Evolutionary conservation across 2,888 invertebrate genomes (phyloP).

Genomic region (Lomographa bimaculata): DNA sequence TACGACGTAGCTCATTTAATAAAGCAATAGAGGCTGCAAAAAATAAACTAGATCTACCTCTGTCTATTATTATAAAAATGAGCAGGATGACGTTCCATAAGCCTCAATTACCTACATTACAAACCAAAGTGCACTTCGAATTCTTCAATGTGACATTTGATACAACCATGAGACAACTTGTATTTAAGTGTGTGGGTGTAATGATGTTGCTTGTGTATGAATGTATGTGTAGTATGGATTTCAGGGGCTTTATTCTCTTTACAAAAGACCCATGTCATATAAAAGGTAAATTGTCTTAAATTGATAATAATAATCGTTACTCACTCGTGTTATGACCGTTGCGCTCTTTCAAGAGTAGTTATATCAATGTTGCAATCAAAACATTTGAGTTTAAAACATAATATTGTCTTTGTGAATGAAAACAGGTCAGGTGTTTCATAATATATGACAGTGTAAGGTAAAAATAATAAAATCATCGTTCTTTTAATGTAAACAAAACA

Average conservation of each 20-base stretch:
- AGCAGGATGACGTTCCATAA: slow-evolving; percentile 1
- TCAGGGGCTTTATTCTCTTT: not conserved
- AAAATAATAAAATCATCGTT: too few relatives aligned
- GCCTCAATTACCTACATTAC: not conserved
- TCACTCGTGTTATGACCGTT: not conserved
- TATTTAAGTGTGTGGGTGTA: slow-evolving; percentile 7
- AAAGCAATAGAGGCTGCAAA: too few relatives aligned
- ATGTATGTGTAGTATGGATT: slow-evolving; percentile 7
- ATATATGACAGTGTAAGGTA: too few relatives aligned
- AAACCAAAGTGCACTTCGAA: slow-evolving; percentile 9
- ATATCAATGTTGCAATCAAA: too few relatives aligned
- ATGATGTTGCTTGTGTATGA: slow-evolving; percentile 3
- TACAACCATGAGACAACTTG: slow-evolving; percentile 9
- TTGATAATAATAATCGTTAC: not conserved
- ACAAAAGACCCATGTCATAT: slow-evolving; percentile 1
- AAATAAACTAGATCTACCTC: too few relatives aligned
- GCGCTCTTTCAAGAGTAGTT: too few relatives aligned
- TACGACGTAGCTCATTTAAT: too few relatives aligned
- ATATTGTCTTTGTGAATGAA: too few relatives aligned
- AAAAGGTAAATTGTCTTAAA: slow-evolving; percentile 2
- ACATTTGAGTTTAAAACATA: too few relatives aligned
- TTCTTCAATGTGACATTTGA: slow-evolving; percentile 13
- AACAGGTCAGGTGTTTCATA: too few relatives aligned
- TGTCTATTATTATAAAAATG: slow-evolving; percentile 4
- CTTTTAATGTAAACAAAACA: too few relatives aligned